Base-by-base conservation (phyloP, 2,888 invertebrate genomes). In the Cephus rjabovi region DNA sequence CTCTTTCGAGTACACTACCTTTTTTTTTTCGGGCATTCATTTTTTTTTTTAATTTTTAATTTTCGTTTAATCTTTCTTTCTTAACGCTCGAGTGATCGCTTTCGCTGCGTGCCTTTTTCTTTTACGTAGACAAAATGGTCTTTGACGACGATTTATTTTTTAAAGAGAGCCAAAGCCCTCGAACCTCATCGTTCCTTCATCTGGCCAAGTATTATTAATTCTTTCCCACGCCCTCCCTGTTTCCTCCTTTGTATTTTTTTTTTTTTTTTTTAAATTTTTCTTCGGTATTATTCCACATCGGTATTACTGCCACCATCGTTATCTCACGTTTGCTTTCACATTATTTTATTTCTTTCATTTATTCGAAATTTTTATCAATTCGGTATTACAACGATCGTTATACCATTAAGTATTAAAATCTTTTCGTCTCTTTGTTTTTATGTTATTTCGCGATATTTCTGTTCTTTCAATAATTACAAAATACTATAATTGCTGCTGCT, bases 1-100 rank as follows among this genome's bases (percentile, higher is more conserved):
- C 76, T 68, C 75, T 76, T 76, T 76, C 68, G 30, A 35, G 74
- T 74, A 34, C 12, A 12, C 35, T 34, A 12, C 35, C 23, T 12
- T 74, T 23, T 74, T 37, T 76, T 34, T 71, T 74, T 79, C 77
- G 76, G 75, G 80, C 76, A 79, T 81, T 77, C 78, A 71, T 76
- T 77, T 79, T 74, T 79, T 74, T 76, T 75, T 77, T 77, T 73
- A 76, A 70, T 76, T 69, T 77, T 79, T 79, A 76, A 71, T 80
- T 73, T 37, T 69, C 34, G 35, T 74, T 33, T 34, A n/a, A 74
- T 77, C 69, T 75, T 77, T 34, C 40, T 35, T 33, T 75, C 68
- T 75, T 35, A 68, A 71, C 30, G 71, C 71, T 71, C 71, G 71
- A 71, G 71, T 34, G 31, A 71, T 12, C 71, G 12, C 71, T 34